A percentile compares a stretch with the other conserved stretches of the same genome.
phyloP scores from a whole-genome alignment of 2,797 vertebrate species.

The Thalassophryne amazonica region DNA sequence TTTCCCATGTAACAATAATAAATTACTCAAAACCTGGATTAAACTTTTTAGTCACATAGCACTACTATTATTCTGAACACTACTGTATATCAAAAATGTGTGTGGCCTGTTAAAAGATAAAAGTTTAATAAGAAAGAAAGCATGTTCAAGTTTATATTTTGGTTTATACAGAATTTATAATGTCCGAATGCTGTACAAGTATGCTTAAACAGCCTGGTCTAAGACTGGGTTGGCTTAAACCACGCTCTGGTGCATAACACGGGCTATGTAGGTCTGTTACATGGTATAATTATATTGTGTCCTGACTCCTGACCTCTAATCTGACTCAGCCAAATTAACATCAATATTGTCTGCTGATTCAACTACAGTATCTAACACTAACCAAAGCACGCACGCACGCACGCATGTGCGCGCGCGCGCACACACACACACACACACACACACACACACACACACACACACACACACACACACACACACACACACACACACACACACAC shows the following conservation, averaged over 20 bases:
- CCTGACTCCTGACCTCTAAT: conserved; percentile 9
- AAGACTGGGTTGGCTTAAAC: no score
- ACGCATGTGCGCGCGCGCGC: neutral
- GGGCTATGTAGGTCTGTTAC: neutral
- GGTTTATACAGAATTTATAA: neutral
- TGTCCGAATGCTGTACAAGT: no score
- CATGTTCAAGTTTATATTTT: neutral
- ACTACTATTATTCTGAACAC: no score
- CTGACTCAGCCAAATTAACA: neutral
- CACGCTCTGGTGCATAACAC: neutral
- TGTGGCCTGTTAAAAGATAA: neutral
- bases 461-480: neutral
- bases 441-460: neutral
- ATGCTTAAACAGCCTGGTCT: no score
- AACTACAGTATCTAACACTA: neutral
- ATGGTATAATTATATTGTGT: neutral
- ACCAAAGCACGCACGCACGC: neutral
- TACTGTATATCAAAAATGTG: no score
- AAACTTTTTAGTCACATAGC: no score
- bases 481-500: neutral
- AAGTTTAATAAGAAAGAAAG: neutral
- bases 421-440: neutral
- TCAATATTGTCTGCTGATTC: conserved; percentile 6
- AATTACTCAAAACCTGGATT: no score
- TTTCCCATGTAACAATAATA: no score